These are phyloP conservation scores for Trichonephila inaurata DNA, from an alignment of 1,140 invertebrate species.

Conservation along the genomic window DNA sequence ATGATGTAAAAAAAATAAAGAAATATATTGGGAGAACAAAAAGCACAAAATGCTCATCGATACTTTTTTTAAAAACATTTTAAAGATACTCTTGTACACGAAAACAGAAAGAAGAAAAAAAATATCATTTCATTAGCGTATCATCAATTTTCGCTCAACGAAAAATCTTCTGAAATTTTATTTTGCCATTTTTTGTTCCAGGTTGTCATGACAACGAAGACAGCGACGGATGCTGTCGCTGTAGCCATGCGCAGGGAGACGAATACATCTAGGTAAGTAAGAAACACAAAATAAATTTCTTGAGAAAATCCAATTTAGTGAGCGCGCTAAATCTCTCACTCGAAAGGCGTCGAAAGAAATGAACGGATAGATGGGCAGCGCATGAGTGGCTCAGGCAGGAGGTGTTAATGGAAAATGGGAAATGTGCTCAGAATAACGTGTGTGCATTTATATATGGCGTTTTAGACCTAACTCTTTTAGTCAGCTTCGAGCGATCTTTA, in stretches of 20 bases:
- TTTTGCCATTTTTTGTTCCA: neutral
- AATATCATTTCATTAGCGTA: neutral
- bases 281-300: slow-evolving; percentile 47
- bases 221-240: slow-evolving; percentile 49
- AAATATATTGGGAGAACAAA: no score
- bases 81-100: no score
- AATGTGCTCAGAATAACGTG: slow-evolving; percentile 51
- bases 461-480: slow-evolving; percentile 24
- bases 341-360: slow-evolving; percentile 31
- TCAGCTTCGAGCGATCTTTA: slow-evolving; percentile 20
- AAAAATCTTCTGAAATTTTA: neutral
- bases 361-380: neutral
- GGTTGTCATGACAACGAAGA: slow-evolving; percentile 66
- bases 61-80: no score
- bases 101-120: no score
- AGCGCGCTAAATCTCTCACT: neutral
- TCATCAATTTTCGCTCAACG: neutral
- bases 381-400: slow-evolving; percentile 14
- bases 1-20: no score
- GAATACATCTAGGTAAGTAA: slow-evolving; percentile 57
- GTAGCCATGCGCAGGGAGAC: slow-evolving; percentile 65
- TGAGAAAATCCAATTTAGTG: slow-evolving; percentile 55
- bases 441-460: neutral
- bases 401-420: slow-evolving; percentile 55
- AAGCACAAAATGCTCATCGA: no score